These are phyloP conservation scores for Caretta caretta DNA, from an alignment of 2,113 vertebrate species.

Conservation along the genomic window DNA sequence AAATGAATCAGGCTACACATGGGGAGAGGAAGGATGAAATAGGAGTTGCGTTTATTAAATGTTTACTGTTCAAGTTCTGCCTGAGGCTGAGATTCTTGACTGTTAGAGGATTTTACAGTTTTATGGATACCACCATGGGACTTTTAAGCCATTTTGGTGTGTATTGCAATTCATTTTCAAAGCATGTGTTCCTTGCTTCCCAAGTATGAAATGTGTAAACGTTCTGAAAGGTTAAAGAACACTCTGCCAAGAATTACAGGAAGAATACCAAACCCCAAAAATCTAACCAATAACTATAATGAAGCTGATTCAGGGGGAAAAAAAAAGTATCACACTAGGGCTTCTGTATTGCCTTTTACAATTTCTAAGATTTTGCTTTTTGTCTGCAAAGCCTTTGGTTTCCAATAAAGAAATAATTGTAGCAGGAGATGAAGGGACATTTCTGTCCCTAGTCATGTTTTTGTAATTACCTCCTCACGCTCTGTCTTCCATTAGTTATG, in stretches of 20 bases:
- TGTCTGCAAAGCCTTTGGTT: not conserved
- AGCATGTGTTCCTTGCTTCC: not conserved
- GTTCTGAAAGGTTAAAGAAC: not conserved
- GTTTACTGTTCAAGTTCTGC: slow-evolving; percentile 17
- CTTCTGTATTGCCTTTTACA: not conserved
- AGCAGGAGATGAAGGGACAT: not conserved
- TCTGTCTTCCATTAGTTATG: slow-evolving; percentile 27
- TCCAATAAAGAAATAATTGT: slow-evolving; percentile 33
- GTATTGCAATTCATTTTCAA: not conserved
- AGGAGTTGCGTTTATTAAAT: slow-evolving; percentile 15
- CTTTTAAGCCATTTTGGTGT: not conserved
- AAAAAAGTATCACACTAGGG: not conserved
- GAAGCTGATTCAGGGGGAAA: not conserved
- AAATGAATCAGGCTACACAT: not conserved
- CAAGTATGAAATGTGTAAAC: not conserved
- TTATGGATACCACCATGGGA: not conserved
- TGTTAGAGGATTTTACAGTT: slow-evolving; percentile 15
- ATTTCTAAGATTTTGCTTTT: not conserved
- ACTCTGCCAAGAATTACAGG: not conserved
- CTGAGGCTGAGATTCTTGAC: slow-evolving; percentile 41
- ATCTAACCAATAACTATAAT: not conserved
- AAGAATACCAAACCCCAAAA: not conserved
- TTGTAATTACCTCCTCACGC: slow-evolving; percentile 42
- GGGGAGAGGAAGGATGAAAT: not conserved
- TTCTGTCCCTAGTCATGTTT: slow-evolving; percentile 14